Conservation (phyloP, 2,888 invertebrate species). For the Resseliella maxima region DNA sequence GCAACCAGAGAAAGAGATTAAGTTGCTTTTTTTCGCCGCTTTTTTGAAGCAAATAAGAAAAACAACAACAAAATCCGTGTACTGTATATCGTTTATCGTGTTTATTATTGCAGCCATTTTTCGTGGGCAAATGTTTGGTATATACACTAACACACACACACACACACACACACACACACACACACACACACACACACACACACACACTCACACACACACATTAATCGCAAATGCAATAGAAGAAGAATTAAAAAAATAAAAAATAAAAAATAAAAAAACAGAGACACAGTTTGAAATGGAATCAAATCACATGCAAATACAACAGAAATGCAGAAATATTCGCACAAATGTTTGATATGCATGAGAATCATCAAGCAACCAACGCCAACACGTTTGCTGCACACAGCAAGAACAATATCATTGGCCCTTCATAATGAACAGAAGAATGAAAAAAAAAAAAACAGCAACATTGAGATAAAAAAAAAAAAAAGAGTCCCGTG, state of each 20-base stretch:
- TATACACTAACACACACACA: neutral
- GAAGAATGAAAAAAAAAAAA: neutral
- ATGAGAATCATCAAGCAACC: constrained; percentile 1
- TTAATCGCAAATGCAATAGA: neutral
- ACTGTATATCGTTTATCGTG: neutral
- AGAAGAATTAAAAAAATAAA: neutral
- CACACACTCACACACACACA: too few relatives aligned
- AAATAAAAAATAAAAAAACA: neutral
- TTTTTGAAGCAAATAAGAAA: too few relatives aligned
- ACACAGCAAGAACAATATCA: neutral
- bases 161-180: too few relatives aligned
- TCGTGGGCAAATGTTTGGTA: constrained; percentile 12
- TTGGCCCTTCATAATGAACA: neutral
- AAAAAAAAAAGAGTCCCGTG: neutral
- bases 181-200: too few relatives aligned
- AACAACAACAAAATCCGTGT: neutral
- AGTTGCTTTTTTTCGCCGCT: neutral
- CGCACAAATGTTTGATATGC: neutral
- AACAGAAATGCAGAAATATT: constrained; percentile 16
- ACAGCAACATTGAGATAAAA: too few relatives aligned
- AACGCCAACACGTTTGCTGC: constrained; percentile 31
- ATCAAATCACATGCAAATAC: constrained; percentile 11
- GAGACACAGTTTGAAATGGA: neutral
- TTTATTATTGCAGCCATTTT: constrained; percentile 30
- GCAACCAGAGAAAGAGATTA: constrained; percentile 38